These are phyloP conservation scores for Gisinianus flammeolus DNA, from an alignment of 2,888 invertebrate species.

Conservation along the genomic window DNA sequence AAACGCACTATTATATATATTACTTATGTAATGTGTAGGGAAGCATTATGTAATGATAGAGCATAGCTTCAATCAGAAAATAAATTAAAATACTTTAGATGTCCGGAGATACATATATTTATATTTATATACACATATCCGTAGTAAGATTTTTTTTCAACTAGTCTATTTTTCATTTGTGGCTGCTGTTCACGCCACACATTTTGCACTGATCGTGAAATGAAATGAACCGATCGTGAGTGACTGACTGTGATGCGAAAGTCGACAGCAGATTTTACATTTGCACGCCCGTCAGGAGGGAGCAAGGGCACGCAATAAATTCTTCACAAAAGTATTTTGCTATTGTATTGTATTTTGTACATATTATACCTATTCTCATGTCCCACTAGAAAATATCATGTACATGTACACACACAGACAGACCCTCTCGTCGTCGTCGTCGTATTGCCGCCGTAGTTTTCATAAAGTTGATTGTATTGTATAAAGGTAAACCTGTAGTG, in stretches of 20 bases:
- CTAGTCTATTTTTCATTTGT: neutral
- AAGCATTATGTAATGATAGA: too few species aligned
- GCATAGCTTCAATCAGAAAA: too few species aligned
- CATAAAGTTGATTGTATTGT: too few species aligned
- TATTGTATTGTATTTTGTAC: neutral
- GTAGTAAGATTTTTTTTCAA: neutral
- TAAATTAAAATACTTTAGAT: neutral
- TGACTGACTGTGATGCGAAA: neutral
- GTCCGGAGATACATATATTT: neutral
- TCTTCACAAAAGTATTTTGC: neutral
- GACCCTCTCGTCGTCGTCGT: neutral
- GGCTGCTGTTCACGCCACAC: neutral
- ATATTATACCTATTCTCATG: neutral
- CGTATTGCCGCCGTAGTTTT: too few species aligned
- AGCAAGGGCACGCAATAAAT: neutral
- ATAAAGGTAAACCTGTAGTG: too few species aligned
- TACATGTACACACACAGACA: neutral
- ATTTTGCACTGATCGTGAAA: neutral
- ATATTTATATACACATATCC: neutral
- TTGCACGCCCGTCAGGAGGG: conserved; percentile 15
- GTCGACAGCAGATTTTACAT: neutral
- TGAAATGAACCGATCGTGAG: conserved; percentile 16
- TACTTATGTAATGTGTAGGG: too few species aligned
- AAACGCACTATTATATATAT: too few species aligned
- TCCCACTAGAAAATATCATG: neutral